Base-by-base conservation (phyloP, 1,140 invertebrate genomes). In the Lordiphosa collinella region DNA sequence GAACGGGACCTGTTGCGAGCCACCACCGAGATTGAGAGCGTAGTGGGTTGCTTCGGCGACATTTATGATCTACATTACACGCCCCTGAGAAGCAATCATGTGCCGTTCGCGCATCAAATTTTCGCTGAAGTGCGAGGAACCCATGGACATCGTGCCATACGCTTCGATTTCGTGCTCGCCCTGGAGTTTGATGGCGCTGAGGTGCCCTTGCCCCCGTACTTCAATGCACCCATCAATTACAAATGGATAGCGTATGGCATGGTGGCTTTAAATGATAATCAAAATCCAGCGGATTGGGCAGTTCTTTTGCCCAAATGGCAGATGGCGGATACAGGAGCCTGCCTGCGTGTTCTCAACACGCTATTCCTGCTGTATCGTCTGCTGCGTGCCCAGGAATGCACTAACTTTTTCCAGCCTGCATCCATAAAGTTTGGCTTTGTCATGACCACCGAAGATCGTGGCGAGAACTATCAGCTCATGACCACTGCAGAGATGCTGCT, bases 91-190 rank as follows among this genome's bases (percentile, higher is more conserved):
- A 25, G 29, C 29, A 37, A 55, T 22, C 1, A 3, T 0, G 16
- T 50, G 2, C 70, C 74, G 4, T 80, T 80, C 12, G 35, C 54
- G 4, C 74, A 79, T 46, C 49, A 65, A 10, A 1, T 79, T 4
- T 12, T 32, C 8, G 75, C 69, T 2, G n/a, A 1, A n/a, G 59
- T 60, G 0, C 38, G 52, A 0, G 35, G 8, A 4, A 49, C 2
- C 10, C 5, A 6, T 8, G 1, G 10, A 1, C 4, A 37, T 6
- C 49, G 52, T 0, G 40, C 35, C 34, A 69, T 79, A 1, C 47
- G 70, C 36, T 58, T 74, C 9, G 74, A 79, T 6, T 79, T 79
- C 7, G 54, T 74, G 0, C 16, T 79, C 43, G 74, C 64, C 0
- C 0, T 80, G 5, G 59, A 16, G 4, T 80, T 79, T 14, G 32